Conservation (phyloP, 2,113 vertebrate species). For the Vulpes lagopus region DNA sequence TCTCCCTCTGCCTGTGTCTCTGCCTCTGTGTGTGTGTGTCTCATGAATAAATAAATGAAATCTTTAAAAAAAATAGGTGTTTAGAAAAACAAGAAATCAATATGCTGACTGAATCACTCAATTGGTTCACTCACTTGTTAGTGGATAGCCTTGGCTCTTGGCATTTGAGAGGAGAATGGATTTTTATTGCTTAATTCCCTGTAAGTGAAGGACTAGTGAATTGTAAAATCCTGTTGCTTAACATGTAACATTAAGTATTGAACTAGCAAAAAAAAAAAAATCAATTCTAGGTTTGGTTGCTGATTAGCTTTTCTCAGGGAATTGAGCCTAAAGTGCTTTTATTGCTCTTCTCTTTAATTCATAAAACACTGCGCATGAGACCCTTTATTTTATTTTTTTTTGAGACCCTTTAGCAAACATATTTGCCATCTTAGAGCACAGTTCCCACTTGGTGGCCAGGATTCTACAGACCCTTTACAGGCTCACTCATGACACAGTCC, state of each 20-base stretch:
- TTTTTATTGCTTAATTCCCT: slow-evolving; percentile 88
- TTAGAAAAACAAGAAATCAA: slow-evolving; percentile 77
- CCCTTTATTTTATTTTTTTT: no score
- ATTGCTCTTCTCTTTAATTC: slow-evolving; percentile 76
- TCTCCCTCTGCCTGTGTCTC: no score
- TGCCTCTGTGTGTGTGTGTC: no score
- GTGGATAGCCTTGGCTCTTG: slow-evolving; percentile 71
- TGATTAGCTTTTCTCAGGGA: slow-evolving; percentile 84
- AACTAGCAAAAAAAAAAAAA: slow-evolving; percentile 82
- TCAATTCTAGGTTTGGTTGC: slow-evolving; percentile 84
- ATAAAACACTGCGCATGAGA: slow-evolving; percentile 1
- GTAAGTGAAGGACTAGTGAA: slow-evolving; percentile 86
- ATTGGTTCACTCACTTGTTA: slow-evolving; percentile 72
- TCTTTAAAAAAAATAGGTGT: background rate
- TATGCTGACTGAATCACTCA: slow-evolving; percentile 70
- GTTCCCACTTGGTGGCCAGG: background rate
- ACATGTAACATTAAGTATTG: slow-evolving; percentile 86
- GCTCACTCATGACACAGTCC: background rate
- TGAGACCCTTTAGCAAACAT: background rate
- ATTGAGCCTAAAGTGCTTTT: slow-evolving; percentile 75
- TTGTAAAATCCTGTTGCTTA: slow-evolving; percentile 87
- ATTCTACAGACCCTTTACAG: background rate
- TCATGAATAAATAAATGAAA: no score
- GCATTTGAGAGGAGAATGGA: slow-evolving; percentile 84
- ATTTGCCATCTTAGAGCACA: background rate